Percentiles rank a stretch among this genome's conserved stretches.
phyloP scores from a whole-genome alignment of 2,797 vertebrate genomes.

The Anisognathus igniventris region DNA sequence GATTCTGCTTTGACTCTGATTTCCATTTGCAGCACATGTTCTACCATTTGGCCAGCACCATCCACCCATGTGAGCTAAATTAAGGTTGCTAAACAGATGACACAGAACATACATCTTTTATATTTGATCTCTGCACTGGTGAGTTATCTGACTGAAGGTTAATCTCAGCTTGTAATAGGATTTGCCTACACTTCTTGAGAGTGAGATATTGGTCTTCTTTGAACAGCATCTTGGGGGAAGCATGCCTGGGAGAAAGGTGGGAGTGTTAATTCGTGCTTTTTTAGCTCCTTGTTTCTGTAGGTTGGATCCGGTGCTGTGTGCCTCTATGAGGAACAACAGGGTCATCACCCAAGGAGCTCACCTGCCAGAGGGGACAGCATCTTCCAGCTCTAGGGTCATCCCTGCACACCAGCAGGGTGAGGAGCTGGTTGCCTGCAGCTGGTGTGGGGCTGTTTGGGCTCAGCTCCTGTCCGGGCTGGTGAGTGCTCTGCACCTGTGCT shows the following conservation, averaged over 20 bases:
- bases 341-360: background rate
- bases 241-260: background rate
- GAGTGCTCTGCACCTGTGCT: background rate
- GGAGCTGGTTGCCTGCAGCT: background rate
- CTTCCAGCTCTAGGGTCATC: background rate
- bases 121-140: constrained; percentile 55
- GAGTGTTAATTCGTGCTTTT: background rate
- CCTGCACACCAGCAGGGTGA: background rate
- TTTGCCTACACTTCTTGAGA: constrained; percentile 30
- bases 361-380: background rate
- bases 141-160: constrained; percentile 43
- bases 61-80: constrained; percentile 35
- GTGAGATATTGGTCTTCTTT: constrained; percentile 2
- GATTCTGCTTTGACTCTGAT: constrained; percentile 36
- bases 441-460: background rate
- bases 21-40: constrained; percentile 51
- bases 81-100: constrained; percentile 62
- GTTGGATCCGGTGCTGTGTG: background rate
- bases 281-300: background rate
- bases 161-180: constrained; percentile 46
- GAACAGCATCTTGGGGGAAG: background rate
- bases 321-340: background rate
- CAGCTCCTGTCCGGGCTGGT: rapidly evolving
- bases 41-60: constrained; percentile 51
- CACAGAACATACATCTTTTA: constrained; percentile 55